phyloP scores from a whole-genome alignment of 2,888 invertebrate genomes.

The Ectemnius cavifrons region DNA sequence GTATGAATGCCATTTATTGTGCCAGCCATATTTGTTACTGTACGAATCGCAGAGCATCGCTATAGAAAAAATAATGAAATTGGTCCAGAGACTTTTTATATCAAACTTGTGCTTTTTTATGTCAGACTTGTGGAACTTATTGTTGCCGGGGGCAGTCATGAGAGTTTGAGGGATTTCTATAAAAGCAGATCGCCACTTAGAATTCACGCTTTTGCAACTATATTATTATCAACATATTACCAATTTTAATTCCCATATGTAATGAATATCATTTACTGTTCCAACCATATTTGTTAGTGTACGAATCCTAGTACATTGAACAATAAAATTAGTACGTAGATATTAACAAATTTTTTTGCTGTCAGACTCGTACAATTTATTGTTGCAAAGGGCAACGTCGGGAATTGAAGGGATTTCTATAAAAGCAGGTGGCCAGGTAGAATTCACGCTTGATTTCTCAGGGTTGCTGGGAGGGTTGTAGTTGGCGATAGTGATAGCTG shows the following conservation, averaged over 20 bases:
- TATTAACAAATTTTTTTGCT: not conserved
- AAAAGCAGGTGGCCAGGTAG: conserved; percentile 21
- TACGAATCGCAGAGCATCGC: not conserved
- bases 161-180: not conserved
- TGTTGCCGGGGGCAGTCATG: not conserved
- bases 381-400: not conserved
- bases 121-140: not conserved
- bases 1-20: no score
- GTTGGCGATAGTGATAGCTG: conserved; percentile 4
- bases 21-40: conserved; percentile 25
- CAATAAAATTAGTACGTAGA: no score
- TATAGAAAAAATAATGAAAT: not conserved
- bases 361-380: not conserved
- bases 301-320: no score
- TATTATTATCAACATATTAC: no score
- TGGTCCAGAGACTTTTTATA: not conserved
- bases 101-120: no score
- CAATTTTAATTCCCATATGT: no score
- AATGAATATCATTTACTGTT: no score
- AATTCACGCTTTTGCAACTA: no score
- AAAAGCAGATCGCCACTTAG: conserved; percentile 5
- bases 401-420: not conserved
- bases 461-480: not conserved
- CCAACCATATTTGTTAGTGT: no score
- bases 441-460: conserved; percentile 23